Conservation (phyloP, 2,797 vertebrate genomes). For the Thripadectes ignobilis region DNA sequence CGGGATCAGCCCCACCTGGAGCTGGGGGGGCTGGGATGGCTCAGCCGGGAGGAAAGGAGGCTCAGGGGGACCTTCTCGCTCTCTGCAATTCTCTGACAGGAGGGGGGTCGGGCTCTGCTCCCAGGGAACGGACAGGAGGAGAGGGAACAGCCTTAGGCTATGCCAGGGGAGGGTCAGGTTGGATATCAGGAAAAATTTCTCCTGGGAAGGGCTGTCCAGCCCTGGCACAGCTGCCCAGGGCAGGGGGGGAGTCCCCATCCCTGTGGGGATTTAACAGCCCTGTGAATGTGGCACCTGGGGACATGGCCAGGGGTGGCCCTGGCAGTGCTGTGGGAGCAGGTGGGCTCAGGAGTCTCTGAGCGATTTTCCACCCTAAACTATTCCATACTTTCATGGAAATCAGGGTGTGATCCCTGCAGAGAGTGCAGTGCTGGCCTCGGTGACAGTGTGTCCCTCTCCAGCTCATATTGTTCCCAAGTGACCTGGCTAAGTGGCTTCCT, state of each 20-base stretch:
- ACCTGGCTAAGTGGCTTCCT: neutral
- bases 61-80: fast-evolving
- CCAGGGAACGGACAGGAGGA: neutral
- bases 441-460: neutral
- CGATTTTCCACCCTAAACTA: neutral
- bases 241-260: fast-evolving
- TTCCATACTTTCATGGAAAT: neutral
- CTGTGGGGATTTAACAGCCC: neutral
- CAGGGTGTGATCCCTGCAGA: neutral
- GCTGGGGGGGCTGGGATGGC: neutral
- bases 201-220: neutral
- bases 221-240: neutral
- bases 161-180: too few species aligned
- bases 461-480: neutral
- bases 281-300: neutral
- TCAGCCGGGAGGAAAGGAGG: neutral
- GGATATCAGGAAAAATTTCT: neutral
- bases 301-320: fast-evolving
- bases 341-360: neutral
- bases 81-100: neutral
- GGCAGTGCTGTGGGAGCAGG: neutral
- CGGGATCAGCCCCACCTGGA: neutral
- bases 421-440: neutral
- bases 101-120: neutral
- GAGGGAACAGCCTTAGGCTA: neutral